Evolutionary conservation across 2,888 invertebrate species (phyloP).

Genomic region (Stratiomys singularior): DNA sequence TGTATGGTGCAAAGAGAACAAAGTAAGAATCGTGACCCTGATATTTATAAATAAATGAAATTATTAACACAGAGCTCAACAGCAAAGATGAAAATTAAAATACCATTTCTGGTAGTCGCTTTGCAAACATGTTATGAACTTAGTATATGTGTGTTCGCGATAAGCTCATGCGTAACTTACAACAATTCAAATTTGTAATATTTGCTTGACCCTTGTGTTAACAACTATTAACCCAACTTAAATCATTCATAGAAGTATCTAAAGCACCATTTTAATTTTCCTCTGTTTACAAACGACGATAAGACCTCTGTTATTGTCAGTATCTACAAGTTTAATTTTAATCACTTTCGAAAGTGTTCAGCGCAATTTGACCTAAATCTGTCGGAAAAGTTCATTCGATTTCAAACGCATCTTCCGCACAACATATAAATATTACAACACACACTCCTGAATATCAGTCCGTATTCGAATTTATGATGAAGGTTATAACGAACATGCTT

Average conservation of each 20-base stretch:
- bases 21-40: too few species aligned
- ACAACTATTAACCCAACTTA: background rate
- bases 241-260: background rate
- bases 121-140: too few species aligned
- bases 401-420: background rate
- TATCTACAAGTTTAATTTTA: constrained; percentile 1
- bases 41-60: too few species aligned
- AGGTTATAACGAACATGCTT: background rate
- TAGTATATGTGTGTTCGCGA: too few species aligned
- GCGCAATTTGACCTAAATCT: background rate
- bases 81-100: too few species aligned
- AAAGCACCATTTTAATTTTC: background rate
- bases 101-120: too few species aligned
- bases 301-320: background rate
- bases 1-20: too few species aligned
- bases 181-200: constrained; percentile 26
- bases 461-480: background rate
- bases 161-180: background rate
- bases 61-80: too few species aligned
- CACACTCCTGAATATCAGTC: background rate
- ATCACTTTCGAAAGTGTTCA: background rate
- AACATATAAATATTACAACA: background rate
- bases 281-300: background rate
- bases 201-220: constrained; percentile 2
- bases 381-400: constrained; percentile 7